Evolutionary conservation across 2,888 invertebrate species (phyloP).

Genomic region (Ametastegia equiseti): DNA sequence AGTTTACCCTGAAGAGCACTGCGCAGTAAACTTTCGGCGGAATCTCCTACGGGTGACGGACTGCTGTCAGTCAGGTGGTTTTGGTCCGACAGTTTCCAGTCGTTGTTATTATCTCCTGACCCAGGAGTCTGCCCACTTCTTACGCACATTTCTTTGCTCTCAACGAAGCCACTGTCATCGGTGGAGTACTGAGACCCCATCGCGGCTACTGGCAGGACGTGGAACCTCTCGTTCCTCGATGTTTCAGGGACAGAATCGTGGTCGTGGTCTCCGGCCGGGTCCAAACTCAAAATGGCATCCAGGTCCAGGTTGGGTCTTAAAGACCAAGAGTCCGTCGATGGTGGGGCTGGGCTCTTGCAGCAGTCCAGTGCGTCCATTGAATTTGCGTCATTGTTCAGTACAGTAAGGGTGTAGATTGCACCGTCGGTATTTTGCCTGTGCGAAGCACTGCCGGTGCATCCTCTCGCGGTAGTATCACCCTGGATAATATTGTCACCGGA

Average conservation of each 20-base stretch:
- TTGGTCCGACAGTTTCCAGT: conserved; percentile 89
- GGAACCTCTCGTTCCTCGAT: conserved; percentile 66
- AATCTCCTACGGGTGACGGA: conserved; percentile 65
- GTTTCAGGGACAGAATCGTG: conserved; percentile 80
- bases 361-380: conserved; percentile 74
- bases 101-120: conserved; percentile 84
- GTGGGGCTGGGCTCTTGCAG: conserved; percentile 77
- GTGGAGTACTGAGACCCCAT: conserved; percentile 79
- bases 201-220: conserved; percentile 58
- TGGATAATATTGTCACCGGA: conserved; percentile 76
- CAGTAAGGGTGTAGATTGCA: conserved; percentile 90
- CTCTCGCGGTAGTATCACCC: conserved; percentile 49
- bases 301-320: conserved; percentile 85
- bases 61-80: conserved; percentile 75
- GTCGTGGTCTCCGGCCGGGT: conserved; percentile 76
- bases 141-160: conserved; percentile 79
- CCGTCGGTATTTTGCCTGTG: conserved; percentile 78
- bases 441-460: conserved; percentile 59
- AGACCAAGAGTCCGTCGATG: conserved; percentile 82
- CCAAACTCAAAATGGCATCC: conserved; percentile 88
- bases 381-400: conserved; percentile 85
- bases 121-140: conserved; percentile 56
- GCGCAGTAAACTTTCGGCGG: conserved; percentile 86
- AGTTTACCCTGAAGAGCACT: conserved; percentile 91
- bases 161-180: conserved; percentile 87